Evolutionary conservation across 2,797 vertebrate species (phyloP).

Genomic region (Phoeniculus purpureus): DNA sequence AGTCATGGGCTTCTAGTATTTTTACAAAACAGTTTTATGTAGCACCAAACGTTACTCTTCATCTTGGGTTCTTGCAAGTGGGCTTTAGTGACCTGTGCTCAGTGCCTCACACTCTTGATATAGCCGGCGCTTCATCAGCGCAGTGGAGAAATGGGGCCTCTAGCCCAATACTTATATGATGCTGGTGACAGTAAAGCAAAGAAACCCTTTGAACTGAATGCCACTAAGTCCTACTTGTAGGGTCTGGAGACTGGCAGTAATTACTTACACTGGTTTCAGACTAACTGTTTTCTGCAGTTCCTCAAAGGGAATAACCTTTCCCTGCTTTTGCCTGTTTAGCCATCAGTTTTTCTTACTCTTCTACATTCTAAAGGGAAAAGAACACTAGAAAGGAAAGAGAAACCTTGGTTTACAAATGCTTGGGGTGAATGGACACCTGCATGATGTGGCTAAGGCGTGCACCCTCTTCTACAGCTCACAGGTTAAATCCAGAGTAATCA

Average conservation of each 20-base stretch:
- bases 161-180: neutral
- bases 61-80: neutral
- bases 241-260: neutral
- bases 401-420: neutral
- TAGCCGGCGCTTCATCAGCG: neutral
- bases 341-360: neutral
- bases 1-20: neutral
- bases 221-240: neutral
- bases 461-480: neutral
- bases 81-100: neutral
- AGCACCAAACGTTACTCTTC: neutral
- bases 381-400: neutral
- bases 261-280: slow-evolving; percentile 7
- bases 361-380: neutral
- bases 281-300: neutral
- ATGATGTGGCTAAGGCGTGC: fast-evolving
- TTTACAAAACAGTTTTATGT: neutral
- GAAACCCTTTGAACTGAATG: neutral
- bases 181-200: neutral
- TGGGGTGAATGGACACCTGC: neutral
- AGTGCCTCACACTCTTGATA: neutral
- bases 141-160: neutral
- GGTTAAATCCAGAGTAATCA: neutral
- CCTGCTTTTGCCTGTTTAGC: neutral
- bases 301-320: neutral